Evolutionary conservation across 2,888 invertebrate species (phyloP).

Genomic region (Philopedon plagiatum): DNA sequence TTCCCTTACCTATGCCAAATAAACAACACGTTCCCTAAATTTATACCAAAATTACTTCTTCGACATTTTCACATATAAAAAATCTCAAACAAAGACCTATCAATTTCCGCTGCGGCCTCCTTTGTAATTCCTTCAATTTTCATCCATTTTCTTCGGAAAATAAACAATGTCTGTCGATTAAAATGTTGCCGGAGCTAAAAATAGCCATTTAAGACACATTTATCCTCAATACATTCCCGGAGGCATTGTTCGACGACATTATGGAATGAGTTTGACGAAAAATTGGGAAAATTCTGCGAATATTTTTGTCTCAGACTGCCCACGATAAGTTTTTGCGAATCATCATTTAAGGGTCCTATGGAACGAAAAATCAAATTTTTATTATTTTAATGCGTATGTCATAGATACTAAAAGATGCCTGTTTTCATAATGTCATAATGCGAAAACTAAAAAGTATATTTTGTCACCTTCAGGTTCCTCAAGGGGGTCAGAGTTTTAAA

Average conservation of each 20-base stretch:
- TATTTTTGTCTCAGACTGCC: background rate
- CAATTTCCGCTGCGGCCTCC: constrained; percentile 41
- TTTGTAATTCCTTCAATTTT: constrained; percentile 27
- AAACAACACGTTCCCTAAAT: background rate
- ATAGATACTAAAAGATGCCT: too few relatives aligned
- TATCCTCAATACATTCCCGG: constrained; percentile 16
- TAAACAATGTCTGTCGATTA: constrained; percentile 43
- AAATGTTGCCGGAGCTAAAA: constrained; percentile 33
- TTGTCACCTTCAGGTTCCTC: too few relatives aligned
- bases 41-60: background rate
- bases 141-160: constrained; percentile 36
- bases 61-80: background rate
- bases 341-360: background rate
- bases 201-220: constrained; percentile 38
- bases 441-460: too few relatives aligned
- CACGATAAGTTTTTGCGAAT: background rate
- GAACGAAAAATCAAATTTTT: too few relatives aligned
- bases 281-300: constrained; percentile 26
- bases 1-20: constrained; percentile 3
- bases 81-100: constrained; percentile 4
- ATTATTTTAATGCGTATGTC: too few relatives aligned
- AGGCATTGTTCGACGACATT: constrained; percentile 29
- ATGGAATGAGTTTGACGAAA: constrained; percentile 10
- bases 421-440: too few relatives aligned
- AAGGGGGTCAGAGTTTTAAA: too few relatives aligned